Base-by-base conservation (phyloP, 2,113 vertebrate species). In the Neoarius graeffei region DNA sequence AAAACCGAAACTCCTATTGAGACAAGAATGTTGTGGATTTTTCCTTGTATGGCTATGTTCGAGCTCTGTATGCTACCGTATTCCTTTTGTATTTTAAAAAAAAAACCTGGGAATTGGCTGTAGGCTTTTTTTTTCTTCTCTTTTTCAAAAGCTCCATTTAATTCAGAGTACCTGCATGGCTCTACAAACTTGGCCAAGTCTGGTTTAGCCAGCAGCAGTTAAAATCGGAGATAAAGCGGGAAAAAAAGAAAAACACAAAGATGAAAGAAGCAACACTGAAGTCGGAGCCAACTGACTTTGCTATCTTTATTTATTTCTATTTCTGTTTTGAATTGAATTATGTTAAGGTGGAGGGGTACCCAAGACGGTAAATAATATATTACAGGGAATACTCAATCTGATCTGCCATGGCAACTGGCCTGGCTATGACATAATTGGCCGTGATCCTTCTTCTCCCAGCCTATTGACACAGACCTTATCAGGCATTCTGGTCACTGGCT, bases 391-490 rank as follows among this genome's bases (percentile, higher is more conserved):
- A 93, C 92, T 94, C 96, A 93, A 94, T 95, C 93, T 93, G 91
- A 96, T 88, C 97, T 93, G 92, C 96, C 95, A 97, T 94, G 96
- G 96, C 95, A 97, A 98, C 97, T 88, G 90, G 93, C 94, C 93
- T 93, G 93, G 94, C 94, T 93, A 91, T 92, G 93, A 92, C 95
- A 93, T 97, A 97, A 98, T 95, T 96, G 96, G 96, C 96, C 94
- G 93, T 93, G 94, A 97, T 96, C 95, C 94, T 91, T 48, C 52
- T 87, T 92, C 94, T 93, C 91, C 92, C 95, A 96, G 95, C 95
- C 96, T 95, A 95, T 91, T 96, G 97, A 97, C 97, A 96, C 82
- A 71, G 82, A 92, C 94, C 95, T 96, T 95, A 97, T 97, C 97
- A 93, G 57, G 94, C 93, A 97, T 97, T 97, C 97, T 95, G 95